phyloP scores from a whole-genome alignment of 2,888 invertebrate genomes.

The Clistopyga incitator region DNA sequence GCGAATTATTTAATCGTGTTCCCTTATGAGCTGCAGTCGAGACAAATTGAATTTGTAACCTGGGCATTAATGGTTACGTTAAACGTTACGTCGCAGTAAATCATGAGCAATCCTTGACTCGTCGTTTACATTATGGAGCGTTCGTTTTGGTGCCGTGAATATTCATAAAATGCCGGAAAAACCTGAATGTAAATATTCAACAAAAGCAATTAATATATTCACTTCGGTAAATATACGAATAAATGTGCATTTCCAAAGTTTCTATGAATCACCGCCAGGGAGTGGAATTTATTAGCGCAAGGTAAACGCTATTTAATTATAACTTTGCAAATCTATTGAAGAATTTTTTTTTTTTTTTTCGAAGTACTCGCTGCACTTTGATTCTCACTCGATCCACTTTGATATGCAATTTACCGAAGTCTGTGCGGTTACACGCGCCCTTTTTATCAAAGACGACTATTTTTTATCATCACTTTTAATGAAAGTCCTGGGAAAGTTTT shows the following conservation, averaged over 20 bases:
- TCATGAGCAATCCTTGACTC: background rate
- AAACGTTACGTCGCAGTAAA: background rate
- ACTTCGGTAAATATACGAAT: background rate
- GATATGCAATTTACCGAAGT: background rate
- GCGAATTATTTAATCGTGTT: background rate
- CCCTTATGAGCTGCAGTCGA: too few relatives aligned
- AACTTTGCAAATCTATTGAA: background rate
- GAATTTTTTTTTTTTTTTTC: too few relatives aligned
- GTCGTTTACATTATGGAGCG: background rate
- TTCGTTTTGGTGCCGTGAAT: background rate
- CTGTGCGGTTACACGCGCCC: background rate
- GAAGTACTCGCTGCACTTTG: too few relatives aligned
- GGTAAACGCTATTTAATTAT: background rate
- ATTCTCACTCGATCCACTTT: background rate
- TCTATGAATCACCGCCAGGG: background rate
- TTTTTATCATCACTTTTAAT: background rate
- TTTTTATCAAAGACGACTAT: background rate
- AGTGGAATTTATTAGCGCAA: background rate
- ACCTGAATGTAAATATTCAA: too few relatives aligned
- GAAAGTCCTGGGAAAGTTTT: background rate
- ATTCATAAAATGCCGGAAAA: background rate
- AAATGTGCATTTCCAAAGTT: background rate
- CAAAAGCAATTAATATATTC: too few relatives aligned
- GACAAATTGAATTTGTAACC: background rate
- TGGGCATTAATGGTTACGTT: background rate